phyloP scores from a whole-genome alignment of 1,140 invertebrate genomes.

The Ephestia elutella region DNA sequence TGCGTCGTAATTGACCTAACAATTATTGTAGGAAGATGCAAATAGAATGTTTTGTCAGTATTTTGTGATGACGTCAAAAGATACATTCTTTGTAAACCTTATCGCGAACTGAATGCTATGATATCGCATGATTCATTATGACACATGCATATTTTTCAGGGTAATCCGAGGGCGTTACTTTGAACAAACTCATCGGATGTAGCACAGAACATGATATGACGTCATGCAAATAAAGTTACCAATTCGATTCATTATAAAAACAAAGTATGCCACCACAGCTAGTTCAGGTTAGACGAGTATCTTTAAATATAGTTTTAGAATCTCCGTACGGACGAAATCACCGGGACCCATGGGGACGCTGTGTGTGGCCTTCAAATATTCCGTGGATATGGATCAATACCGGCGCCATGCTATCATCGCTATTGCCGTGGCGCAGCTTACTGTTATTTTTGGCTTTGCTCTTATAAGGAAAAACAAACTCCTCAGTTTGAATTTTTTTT shows the following conservation, averaged over 20 bases:
- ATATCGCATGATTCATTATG: conserved; percentile 1
- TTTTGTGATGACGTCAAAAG: background rate
- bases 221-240: background rate
- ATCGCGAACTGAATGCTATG: background rate
- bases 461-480: background rate
- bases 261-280: too few species aligned
- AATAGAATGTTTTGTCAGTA: background rate
- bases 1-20: background rate
- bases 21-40: too few species aligned
- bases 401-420: conserved; percentile 17
- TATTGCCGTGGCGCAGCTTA: conserved; percentile 16
- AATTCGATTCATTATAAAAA: too few species aligned
- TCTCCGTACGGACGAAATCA: background rate
- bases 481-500: background rate
- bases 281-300: background rate
- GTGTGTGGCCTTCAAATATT: conserved; percentile 15
- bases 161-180: background rate
- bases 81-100: background rate
- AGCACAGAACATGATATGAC: background rate
- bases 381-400: conserved; percentile 21
- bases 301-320: background rate
- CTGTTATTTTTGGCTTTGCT: background rate
- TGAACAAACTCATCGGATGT: background rate
- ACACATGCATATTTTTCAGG: background rate
- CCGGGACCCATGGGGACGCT: background rate